These are phyloP conservation scores for Gonioctena quinquepunctata DNA, from an alignment of 1,140 invertebrate genomes.

Conservation along the genomic window DNA sequence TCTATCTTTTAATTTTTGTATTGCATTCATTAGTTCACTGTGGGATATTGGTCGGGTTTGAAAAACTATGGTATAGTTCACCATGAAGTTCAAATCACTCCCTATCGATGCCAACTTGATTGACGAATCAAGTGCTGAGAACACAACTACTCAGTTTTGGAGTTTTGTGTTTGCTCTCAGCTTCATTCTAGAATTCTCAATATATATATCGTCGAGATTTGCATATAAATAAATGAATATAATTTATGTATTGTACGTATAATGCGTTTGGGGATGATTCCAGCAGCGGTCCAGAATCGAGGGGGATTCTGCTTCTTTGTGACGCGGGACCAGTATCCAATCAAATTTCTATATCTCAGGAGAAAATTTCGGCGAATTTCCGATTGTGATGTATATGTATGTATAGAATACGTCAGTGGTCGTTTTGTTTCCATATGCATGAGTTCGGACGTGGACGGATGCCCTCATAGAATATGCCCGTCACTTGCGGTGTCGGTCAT, in stretches of 20 bases:
- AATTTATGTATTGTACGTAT: neutral
- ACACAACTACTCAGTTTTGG: too few species aligned
- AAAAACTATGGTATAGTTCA: too few species aligned
- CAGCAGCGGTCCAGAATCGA: neutral
- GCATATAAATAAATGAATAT: neutral
- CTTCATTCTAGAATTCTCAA: too few species aligned
- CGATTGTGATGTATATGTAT: conserved; percentile 21
- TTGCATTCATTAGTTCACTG: too few species aligned
- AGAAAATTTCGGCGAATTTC: conserved; percentile 43
- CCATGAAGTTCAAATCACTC: too few species aligned
- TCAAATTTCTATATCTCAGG: conserved; percentile 51
- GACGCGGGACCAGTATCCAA: conserved; percentile 41
- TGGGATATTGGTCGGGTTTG: too few species aligned
- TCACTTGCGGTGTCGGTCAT: conserved; percentile 38
- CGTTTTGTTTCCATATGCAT: conserved; percentile 36
- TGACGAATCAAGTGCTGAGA: too few species aligned
- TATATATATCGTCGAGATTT: too few species aligned
- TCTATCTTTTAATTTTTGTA: too few species aligned
- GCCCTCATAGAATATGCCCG: conserved; percentile 49
- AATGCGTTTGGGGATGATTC: neutral
- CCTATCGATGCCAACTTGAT: too few species aligned
- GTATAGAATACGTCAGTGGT: conserved; percentile 31
- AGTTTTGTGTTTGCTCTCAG: too few species aligned
- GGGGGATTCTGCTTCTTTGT: conserved; percentile 1
- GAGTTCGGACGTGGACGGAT: conserved; percentile 47